Base-by-base conservation (phyloP, 2,888 invertebrate species). In the Ophraella communa region DNA sequence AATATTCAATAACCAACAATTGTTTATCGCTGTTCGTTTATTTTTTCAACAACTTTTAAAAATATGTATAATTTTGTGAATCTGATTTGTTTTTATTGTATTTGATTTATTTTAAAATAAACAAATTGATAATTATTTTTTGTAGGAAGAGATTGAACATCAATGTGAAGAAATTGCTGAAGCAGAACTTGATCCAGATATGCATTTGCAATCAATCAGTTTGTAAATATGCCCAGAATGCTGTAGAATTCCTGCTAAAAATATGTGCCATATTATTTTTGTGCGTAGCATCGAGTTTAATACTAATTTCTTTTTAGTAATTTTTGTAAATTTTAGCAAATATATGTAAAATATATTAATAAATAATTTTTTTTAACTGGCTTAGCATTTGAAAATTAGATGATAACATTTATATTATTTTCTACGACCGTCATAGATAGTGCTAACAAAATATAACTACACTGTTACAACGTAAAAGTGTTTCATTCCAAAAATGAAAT, bases 141-240 rank as follows among this genome's bases (percentile, higher is more conserved):
- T 27, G 62, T 83, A 92, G 90, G 88, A 88, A 72, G 93, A 93
- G 77, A 84, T 94, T 72, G 90, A 92, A 73, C 92, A 92, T 75
- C 88, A 88, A 74, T 94, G 94, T 82, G 93, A 93, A 77, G 89
- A 90, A 77, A 86, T 94, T 73, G 85, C 87, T 86, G 68, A 74
- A 66, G 74, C 72, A 18, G 74, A 74, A 54, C 7, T 14, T 64
- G 71, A 66, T 65, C 66, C 21, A 39, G 23, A 45, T 24, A 21
- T 47, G 5, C 49, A 18, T 21, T 58, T 49, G n/a, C 24, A 21
- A 27, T n/a, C 44, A 57, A 33, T 27, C 14, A 39, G 4, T 35
- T 30, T 56, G 45, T 55, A 55, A 54, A 54, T 55, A 55, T 5
- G 21, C 17, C 27, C 24, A 51, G 27, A 53, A 53, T 63, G 63